phyloP scores from a whole-genome alignment of 2,888 invertebrate species.

The Melieria crassipennis region DNA sequence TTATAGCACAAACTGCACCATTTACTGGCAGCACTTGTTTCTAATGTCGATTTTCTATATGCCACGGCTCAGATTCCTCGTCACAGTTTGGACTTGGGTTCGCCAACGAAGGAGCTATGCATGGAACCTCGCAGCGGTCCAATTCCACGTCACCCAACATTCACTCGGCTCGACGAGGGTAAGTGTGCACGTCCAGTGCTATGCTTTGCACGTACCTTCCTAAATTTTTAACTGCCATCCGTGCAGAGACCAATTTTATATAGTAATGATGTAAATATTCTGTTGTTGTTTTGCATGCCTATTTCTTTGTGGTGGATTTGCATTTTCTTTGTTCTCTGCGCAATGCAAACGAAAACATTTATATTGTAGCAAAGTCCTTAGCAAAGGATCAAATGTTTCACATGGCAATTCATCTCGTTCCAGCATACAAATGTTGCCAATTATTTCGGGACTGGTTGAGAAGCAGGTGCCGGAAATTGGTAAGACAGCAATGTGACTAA shows the following conservation, averaged over 20 bases:
- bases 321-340: conserved; percentile 17
- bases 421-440: conserved; percentile 66
- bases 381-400: conserved; percentile 61
- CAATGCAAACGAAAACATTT: not conserved
- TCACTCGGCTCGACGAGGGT: conserved; percentile 60
- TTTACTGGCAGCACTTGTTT: not conserved
- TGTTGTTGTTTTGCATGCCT: conserved; percentile 7
- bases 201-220: not conserved
- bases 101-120: conserved; percentile 52
- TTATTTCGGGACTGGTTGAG: conserved; percentile 65
- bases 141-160: conserved; percentile 62
- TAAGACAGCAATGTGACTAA: conserved; percentile 38
- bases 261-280: conserved; percentile 5
- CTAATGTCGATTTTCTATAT: conserved; percentile 18
- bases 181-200: conserved; percentile 41
- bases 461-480: conserved; percentile 65
- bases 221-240: not conserved
- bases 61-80: conserved; percentile 36
- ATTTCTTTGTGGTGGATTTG: not conserved
- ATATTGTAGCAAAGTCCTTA: conserved; percentile 49
- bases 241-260: not conserved
- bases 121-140: conserved; percentile 53
- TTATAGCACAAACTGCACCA: conserved; percentile 41
- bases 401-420: conserved; percentile 65
- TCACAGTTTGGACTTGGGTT: conserved; percentile 57